Evolutionary conservation across 2,888 invertebrate species (phyloP).

Genomic region (Alviniconcha strummeri): DNA sequence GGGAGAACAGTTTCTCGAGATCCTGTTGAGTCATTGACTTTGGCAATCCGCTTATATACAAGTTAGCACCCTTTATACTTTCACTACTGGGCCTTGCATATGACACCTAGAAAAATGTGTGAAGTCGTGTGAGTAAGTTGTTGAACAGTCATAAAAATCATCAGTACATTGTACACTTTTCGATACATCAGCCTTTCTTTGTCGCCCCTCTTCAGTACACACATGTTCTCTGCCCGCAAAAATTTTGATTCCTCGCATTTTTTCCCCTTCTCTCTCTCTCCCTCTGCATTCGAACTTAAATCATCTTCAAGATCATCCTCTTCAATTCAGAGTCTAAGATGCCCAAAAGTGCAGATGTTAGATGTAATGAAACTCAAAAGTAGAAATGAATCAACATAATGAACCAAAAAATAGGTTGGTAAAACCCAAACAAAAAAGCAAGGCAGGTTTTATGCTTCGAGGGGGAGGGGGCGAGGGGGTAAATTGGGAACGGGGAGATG

Average conservation of each 20-base stretch:
- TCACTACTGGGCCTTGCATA: conserved; percentile 74
- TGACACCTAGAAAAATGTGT: conserved; percentile 71
- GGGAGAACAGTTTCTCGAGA: conserved; percentile 73
- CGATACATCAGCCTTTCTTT: conserved; percentile 38
- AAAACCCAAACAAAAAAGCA: background rate
- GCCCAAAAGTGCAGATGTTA: conserved; percentile 16
- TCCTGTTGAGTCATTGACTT: conserved; percentile 73
- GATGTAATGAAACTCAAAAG: conserved; percentile 20
- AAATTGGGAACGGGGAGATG: background rate
- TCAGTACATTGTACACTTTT: conserved; percentile 34
- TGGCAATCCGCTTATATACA: conserved; percentile 74
- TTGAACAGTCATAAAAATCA: conserved; percentile 33
- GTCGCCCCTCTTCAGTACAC: background rate
- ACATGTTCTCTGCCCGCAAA: too few relatives aligned
- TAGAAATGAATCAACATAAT: conserved; percentile 18
- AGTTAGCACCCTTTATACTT: conserved; percentile 74
- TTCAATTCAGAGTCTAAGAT: background rate
- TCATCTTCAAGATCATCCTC: background rate
- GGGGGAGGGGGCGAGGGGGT: background rate
- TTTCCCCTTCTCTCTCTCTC: background rate
- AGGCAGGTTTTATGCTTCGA: background rate
- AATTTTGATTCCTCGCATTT: background rate
- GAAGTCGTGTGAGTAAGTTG: conserved; percentile 36
- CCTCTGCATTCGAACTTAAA: background rate
- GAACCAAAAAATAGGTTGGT: background rate